Base-by-base conservation (phyloP, 2,797 vertebrate genomes). In the Sylvilagus floridanus region DNA sequence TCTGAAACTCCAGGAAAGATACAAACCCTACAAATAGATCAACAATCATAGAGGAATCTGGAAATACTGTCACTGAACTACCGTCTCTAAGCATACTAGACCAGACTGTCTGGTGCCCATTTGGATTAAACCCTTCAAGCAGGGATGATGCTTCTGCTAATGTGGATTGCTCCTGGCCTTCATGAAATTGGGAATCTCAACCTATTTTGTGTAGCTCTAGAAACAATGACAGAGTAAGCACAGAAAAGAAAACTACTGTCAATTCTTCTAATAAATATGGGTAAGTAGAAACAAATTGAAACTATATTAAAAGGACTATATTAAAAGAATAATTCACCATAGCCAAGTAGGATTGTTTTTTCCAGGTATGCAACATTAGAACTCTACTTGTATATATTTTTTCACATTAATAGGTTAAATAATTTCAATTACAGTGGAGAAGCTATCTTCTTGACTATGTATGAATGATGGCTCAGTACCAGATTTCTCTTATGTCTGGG, bases 141-240 rank as follows among this genome's bases (percentile, higher is more conserved):
- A 75, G 28, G 73, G 84, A 83, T 94, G 66, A 84, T 84, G 37
- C n/a, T 73, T 84, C 65, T 66, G 28, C 68, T 84, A 50, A 72
- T 10, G 21, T 54, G 73, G 84, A 66, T 50, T 79, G 28, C 37
- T 88, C 75, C 50, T 52, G 26, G 28, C 65, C 32, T 84, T 16
- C n/a, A 60, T 87, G 87, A 82, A 65, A 37, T 14, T 35, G 35
- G 57, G 84, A 88, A 79, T 88, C 66, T 77, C 78, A 52, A 62
- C 28, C 73, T 16, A 73, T 88, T 78, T 30, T 52, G 3, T 65
- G 30, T 52, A 68, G 42, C 60, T 73, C 37, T 79, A 50, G 79
- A 93, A 91, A 88, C 32, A 3, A 26, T 65, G 42, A 62, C 30
- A 62, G 54, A 85, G 63, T 92, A 66, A 75, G 54, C 75, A 79